A percentile compares a stretch with the other conserved stretches of the same genome.
These are phyloP conservation scores for Aplocera efformata DNA, from an alignment of 2,888 invertebrate species.

Conservation along the genomic window DNA sequence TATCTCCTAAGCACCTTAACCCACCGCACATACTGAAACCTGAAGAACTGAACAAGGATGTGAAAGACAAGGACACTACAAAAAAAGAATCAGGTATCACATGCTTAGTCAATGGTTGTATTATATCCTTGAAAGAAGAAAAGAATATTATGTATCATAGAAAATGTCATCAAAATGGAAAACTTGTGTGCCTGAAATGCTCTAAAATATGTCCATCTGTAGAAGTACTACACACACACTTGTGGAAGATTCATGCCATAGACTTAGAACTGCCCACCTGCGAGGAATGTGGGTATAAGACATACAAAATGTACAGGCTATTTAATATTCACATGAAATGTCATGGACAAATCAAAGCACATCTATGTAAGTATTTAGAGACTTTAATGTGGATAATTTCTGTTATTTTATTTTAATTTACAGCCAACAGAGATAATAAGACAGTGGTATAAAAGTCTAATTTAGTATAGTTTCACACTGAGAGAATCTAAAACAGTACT, in stretches of 20 bases:
- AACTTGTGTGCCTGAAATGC: slow-evolving; percentile 84
- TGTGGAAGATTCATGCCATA: slow-evolving; percentile 88
- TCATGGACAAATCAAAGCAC: slow-evolving; percentile 83
- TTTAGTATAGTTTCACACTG: no score
- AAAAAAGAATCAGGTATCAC: slow-evolving; percentile 44
- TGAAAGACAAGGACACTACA: slow-evolving; percentile 27
- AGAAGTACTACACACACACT: slow-evolving; percentile 86
- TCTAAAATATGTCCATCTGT: slow-evolving; percentile 77
- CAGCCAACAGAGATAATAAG: no score
- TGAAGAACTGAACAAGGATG: slow-evolving; percentile 35
- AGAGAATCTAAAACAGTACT: no score
- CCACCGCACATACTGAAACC: slow-evolving; percentile 38
- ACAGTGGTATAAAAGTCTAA: no score
- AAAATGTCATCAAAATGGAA: slow-evolving; percentile 79
- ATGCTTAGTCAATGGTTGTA: slow-evolving; percentile 80
- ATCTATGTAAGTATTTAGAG: slow-evolving; percentile 65
- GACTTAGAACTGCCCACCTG: slow-evolving; percentile 91
- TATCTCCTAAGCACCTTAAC: slow-evolving; percentile 24
- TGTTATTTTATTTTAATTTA: no score
- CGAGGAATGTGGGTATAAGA: slow-evolving; percentile 87
- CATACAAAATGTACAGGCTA: slow-evolving; percentile 84
- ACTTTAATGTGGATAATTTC: not conserved
- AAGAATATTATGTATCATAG: slow-evolving; percentile 83
- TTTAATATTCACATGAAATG: slow-evolving; percentile 88
- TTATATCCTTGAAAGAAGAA: slow-evolving; percentile 76